Evolutionary conservation across 2,113 vertebrate genomes (phyloP).

Genomic region (Engraulis encrasicolus): DNA sequence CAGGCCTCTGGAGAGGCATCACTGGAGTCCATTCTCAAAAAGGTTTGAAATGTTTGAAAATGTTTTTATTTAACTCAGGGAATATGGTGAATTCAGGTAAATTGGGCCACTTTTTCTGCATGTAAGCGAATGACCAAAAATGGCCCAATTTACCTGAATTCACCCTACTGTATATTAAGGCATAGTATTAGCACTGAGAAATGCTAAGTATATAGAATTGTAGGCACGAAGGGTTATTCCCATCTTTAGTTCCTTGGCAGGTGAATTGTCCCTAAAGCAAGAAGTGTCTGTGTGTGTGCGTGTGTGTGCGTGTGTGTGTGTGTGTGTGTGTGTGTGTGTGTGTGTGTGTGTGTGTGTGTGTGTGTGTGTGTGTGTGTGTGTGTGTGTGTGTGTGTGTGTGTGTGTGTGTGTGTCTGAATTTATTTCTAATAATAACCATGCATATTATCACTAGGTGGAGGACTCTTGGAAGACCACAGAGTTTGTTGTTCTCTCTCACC

Average conservation of each 20-base stretch:
- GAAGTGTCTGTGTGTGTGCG: neutral
- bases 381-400: slow-evolving; percentile 17
- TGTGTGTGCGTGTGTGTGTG: neutral
- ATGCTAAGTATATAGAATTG: too few relatives aligned
- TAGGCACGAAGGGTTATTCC: too few relatives aligned
- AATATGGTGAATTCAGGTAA: too few relatives aligned
- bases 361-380: slow-evolving; percentile 13
- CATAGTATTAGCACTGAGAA: too few relatives aligned
- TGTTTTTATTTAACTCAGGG: too few relatives aligned
- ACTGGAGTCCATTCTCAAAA: slow-evolving; percentile 78
- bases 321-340: neutral
- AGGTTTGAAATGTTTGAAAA: slow-evolving; percentile 69
- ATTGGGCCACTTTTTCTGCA: too few relatives aligned
- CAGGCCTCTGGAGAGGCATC: slow-evolving; percentile 84
- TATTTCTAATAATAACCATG: neutral
- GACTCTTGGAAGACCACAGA: slow-evolving; percentile 81
- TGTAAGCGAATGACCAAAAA: too few relatives aligned
- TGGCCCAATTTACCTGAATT: too few relatives aligned
- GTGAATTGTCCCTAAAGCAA: too few relatives aligned
- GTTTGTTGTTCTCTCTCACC: slow-evolving; percentile 77
- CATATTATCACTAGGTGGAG: slow-evolving; percentile 70
- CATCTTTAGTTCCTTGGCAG: too few relatives aligned
- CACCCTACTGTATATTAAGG: too few relatives aligned
- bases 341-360: neutral
- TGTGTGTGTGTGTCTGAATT: neutral